phyloP scores from a whole-genome alignment of 2,797 vertebrate species.

The Rhodeus uyekii region DNA sequence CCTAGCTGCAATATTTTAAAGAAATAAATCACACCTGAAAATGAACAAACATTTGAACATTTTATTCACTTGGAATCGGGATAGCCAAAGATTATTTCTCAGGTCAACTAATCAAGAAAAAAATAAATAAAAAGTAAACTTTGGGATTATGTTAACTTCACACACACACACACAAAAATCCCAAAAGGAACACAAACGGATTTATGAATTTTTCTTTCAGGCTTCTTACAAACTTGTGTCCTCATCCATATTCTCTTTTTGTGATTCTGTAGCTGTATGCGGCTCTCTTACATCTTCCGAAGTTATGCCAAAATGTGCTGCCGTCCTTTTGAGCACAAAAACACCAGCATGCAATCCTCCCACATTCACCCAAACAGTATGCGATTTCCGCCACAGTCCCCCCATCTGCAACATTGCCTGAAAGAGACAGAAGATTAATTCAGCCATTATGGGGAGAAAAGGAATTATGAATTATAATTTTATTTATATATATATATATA shows the following conservation, averaged over 20 bases:
- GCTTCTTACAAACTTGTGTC: slow-evolving; percentile 8
- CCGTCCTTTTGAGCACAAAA: slow-evolving; percentile 88
- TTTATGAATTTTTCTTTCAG: background rate
- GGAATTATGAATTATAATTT: too few relatives aligned
- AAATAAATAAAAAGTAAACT: background rate
- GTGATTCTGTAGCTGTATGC: slow-evolving; percentile 37
- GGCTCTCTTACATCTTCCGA: slow-evolving; percentile 70
- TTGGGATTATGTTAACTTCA: background rate
- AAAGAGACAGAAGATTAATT: slow-evolving; percentile 42
- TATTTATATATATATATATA: too few relatives aligned
- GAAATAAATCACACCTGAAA: background rate
- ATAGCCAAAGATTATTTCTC: background rate
- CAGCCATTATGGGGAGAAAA: background rate
- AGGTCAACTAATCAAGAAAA: background rate
- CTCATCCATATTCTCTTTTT: slow-evolving; percentile 47
- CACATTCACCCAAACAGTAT: slow-evolving; percentile 96
- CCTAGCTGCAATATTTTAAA: too few relatives aligned
- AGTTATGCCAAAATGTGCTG: slow-evolving; percentile 69
- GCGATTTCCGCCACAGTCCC: slow-evolving; percentile 87
- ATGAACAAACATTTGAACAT: background rate
- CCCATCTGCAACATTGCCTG: slow-evolving; percentile 89
- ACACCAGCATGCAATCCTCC: slow-evolving; percentile 95
- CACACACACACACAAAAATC: too few relatives aligned
- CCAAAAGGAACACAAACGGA: background rate
- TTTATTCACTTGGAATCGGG: slow-evolving; percentile 1